A percentile compares a stretch with the other conserved stretches of the same genome.
phyloP scores from a whole-genome alignment of 2,888 invertebrate genomes.

The Cosmorhoe ocellata region DNA sequence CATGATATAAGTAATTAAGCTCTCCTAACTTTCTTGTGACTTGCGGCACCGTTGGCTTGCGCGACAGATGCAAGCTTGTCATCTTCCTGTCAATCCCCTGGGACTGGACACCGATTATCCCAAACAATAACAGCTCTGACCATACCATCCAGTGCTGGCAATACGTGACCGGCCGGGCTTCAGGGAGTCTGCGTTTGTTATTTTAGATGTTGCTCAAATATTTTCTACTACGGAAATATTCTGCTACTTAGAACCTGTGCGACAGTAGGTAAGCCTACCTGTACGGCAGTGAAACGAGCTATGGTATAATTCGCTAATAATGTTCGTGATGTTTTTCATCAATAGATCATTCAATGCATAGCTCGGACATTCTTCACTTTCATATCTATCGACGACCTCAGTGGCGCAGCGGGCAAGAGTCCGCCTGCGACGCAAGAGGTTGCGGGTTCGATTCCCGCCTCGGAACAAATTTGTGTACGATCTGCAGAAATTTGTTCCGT shows the following conservation, averaged over 20 bases:
- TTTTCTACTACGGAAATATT: conserved; percentile 44
- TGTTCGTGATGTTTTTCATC: too few species aligned
- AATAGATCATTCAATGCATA: too few species aligned
- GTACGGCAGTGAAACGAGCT: too few species aligned
- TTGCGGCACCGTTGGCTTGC: conserved; percentile 57
- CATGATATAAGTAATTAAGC: too few species aligned
- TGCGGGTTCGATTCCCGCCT: too few species aligned
- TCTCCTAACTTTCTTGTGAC: too few species aligned
- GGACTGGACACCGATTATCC: conserved; percentile 56
- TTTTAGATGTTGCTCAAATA: conserved; percentile 52
- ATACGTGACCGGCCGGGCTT: conserved; percentile 42
- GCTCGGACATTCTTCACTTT: too few species aligned
- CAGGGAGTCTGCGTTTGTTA: conserved; percentile 56
- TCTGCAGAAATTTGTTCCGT: too few species aligned
- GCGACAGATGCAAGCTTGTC: conserved; percentile 67
- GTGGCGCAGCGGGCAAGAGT: too few species aligned
- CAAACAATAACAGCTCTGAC: conserved; percentile 50
- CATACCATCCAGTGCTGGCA: conserved; percentile 25
- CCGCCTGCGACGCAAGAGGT: too few species aligned
- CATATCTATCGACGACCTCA: too few species aligned
- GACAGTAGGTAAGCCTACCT: neutral
- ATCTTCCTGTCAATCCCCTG: conserved; percentile 49
- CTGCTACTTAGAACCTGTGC: conserved; percentile 32
- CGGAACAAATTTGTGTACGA: too few species aligned
- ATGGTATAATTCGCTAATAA: conserved; percentile 3